Conservation (phyloP, 2,113 vertebrate genomes). For the Lophotis ruficrista region DNA sequence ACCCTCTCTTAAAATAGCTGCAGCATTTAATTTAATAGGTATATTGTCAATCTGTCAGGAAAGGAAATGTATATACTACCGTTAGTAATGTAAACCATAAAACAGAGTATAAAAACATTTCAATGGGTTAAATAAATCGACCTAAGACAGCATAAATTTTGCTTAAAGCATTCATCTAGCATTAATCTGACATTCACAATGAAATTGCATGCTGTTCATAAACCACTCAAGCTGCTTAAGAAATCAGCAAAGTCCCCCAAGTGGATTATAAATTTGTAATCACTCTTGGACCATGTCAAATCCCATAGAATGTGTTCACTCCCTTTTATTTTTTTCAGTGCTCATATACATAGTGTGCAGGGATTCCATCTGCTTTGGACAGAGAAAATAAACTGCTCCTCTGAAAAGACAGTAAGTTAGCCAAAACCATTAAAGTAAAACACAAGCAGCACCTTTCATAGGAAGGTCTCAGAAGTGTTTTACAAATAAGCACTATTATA, state of each 20-base stretch:
- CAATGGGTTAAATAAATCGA: constrained; percentile 55
- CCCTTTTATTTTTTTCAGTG: neutral
- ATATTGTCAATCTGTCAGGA: constrained; percentile 73
- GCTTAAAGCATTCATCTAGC: constrained; percentile 42
- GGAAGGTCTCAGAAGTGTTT: neutral
- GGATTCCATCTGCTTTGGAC: constrained; percentile 15
- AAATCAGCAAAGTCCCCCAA: constrained; percentile 51
- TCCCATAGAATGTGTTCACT: constrained; percentile 43
- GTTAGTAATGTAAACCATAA: constrained; percentile 49
- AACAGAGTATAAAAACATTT: constrained; percentile 28
- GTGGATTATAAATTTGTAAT: constrained; percentile 69
- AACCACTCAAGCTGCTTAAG: constrained; percentile 63
- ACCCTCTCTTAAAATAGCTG: constrained; percentile 86
- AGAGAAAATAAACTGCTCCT: neutral
- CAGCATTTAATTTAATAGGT: constrained; percentile 86
- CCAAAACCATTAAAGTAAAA: neutral
- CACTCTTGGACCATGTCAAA: constrained; percentile 60
- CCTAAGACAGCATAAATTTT: constrained; percentile 45
- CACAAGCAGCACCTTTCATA: neutral
- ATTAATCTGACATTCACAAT: constrained; percentile 60
- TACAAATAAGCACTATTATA: neutral
- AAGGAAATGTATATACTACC: neutral
- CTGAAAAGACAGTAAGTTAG: neutral
- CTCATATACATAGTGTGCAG: neutral
- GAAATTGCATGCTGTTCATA: constrained; percentile 57